Percentiles rank a stretch among this genome's conserved stretches.
Conservation (phyloP, 1,140 invertebrate genomes). For the Drosophila tropicalis region DNA sequence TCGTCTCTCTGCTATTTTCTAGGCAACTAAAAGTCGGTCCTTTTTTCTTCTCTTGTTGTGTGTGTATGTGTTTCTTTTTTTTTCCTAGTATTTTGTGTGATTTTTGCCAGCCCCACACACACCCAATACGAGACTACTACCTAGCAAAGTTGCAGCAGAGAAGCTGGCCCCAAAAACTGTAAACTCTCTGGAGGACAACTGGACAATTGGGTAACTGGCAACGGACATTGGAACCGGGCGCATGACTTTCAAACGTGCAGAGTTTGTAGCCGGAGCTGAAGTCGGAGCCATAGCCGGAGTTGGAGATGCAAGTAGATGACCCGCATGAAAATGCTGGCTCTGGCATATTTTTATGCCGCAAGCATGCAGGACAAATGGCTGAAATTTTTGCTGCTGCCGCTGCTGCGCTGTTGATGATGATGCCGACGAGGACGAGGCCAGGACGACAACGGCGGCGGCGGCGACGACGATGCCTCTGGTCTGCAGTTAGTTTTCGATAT, state of each 20-base stretch:
- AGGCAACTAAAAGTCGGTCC: constrained; percentile 39
- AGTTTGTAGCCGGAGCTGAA: not conserved
- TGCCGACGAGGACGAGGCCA: constrained; percentile 30
- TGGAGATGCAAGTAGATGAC: constrained; percentile 62
- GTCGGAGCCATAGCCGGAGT: not conserved
- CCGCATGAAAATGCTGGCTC: constrained; percentile 81
- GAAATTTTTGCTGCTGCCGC: constrained; percentile 79
- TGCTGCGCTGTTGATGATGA: constrained; percentile 71
- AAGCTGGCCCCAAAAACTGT: constrained; percentile 34
- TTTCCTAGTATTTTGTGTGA: constrained; percentile 49
- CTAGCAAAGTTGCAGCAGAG: constrained; percentile 60
- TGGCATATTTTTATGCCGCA: constrained; percentile 82
- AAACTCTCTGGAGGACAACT: constrained; percentile 41
- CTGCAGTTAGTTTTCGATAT: constrained; percentile 78
- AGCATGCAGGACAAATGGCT: constrained; percentile 81
- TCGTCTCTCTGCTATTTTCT: constrained; percentile 32
- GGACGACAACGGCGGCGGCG: constrained; percentile 14
- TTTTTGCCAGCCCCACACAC: constrained; percentile 56
- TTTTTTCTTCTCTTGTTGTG: constrained; percentile 39
- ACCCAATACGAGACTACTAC: constrained; percentile 26
- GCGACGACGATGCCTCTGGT: constrained; percentile 23
- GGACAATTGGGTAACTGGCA: constrained; percentile 7
- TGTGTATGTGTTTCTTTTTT: constrained; percentile 4
- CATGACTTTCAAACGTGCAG: constrained; percentile 68
- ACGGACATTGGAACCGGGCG: constrained; percentile 16